Evolutionary conservation across 1,140 invertebrate species (phyloP).

Genomic region (Radopholus similis): DNA sequence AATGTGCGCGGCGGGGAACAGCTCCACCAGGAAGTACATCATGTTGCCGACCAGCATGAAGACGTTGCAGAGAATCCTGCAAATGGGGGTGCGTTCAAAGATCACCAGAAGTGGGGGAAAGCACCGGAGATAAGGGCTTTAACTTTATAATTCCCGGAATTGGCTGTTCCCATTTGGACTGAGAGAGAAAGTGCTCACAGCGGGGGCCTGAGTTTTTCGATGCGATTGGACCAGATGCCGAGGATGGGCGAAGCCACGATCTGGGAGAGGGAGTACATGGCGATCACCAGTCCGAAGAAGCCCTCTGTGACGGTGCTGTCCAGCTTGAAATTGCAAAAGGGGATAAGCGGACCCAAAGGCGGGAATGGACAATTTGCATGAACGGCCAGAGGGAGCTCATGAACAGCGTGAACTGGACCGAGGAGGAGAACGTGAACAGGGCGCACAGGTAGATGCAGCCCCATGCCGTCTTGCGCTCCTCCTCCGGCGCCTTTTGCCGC

Average conservation of each 20-base stretch:
- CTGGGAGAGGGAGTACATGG: slow-evolving; percentile 24
- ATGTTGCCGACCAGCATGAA: slow-evolving; percentile 28
- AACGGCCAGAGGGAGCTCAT: slow-evolving; percentile 60
- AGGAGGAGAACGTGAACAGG: slow-evolving; percentile 26
- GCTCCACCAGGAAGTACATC: slow-evolving; percentile 25
- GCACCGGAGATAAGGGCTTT: too few species aligned
- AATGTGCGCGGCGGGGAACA: background rate
- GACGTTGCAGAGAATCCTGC: slow-evolving; percentile 21
- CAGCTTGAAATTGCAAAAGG: slow-evolving; percentile 15
- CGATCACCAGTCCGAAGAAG: slow-evolving; percentile 25
- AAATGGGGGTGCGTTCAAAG: background rate
- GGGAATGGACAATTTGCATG: slow-evolving; percentile 58
- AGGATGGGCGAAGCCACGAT: slow-evolving; percentile 25
- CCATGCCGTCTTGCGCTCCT: slow-evolving; percentile 31
- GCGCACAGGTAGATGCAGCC: slow-evolving; percentile 27
- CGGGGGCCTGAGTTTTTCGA: slow-evolving; percentile 14
- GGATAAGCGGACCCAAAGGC: background rate
- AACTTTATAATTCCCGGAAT: too few species aligned
- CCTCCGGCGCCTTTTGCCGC: background rate
- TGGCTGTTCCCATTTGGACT: background rate
- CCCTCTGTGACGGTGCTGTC: slow-evolving; percentile 3
- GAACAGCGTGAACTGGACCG: slow-evolving; percentile 39
- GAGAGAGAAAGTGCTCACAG: background rate
- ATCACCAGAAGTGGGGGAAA: too few species aligned
- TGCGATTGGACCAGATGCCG: slow-evolving; percentile 25